A percentile compares a stretch with the other conserved stretches of the same genome.
phyloP scores from a whole-genome alignment of 2,797 vertebrate genomes.

The Ataeniobius toweri region DNA sequence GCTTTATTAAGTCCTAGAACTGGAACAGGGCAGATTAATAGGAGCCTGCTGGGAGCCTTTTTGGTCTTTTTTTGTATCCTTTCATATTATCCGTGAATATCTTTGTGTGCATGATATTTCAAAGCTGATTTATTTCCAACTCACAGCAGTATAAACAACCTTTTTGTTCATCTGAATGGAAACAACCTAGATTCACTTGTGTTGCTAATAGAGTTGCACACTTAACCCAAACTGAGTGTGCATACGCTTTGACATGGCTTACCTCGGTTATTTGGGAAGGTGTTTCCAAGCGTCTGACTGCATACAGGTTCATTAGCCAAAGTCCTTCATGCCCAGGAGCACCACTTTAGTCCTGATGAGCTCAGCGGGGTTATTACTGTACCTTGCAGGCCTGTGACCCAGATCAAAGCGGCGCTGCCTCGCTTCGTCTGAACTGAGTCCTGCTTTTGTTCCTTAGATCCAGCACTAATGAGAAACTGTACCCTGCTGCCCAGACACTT shows the following conservation, averaged over 20 bases:
- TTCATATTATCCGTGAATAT: constrained; percentile 52
- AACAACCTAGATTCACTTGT: constrained; percentile 48
- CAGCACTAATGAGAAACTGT: constrained; percentile 76
- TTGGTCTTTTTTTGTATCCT: constrained; percentile 36
- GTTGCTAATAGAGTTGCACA: constrained; percentile 45
- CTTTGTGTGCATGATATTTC: constrained; percentile 37
- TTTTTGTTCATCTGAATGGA: constrained; percentile 39
- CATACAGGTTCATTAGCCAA: constrained; percentile 69
- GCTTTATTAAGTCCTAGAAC: constrained; percentile 69
- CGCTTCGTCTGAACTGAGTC: constrained; percentile 42
- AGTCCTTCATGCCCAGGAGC: constrained; percentile 63
- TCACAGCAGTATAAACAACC: constrained; percentile 51
- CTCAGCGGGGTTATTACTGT: constrained; percentile 76
- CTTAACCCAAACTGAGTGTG: constrained; percentile 39
- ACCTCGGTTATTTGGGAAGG: constrained; percentile 37
- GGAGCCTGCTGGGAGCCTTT: constrained; percentile 45
- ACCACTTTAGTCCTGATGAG: constrained; percentile 77
- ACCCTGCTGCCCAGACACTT: constrained; percentile 52
- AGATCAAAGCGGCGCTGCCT: constrained; percentile 74
- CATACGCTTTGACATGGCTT: constrained; percentile 38
- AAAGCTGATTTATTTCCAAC: constrained; percentile 48
- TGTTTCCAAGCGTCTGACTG: constrained; percentile 54
- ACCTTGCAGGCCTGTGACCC: constrained; percentile 71
- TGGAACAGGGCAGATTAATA: constrained; percentile 70
- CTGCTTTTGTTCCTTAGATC: constrained; percentile 71